Evolutionary conservation across 1,140 invertebrate species (phyloP).

Genomic region (Papilio xuthus): DNA sequence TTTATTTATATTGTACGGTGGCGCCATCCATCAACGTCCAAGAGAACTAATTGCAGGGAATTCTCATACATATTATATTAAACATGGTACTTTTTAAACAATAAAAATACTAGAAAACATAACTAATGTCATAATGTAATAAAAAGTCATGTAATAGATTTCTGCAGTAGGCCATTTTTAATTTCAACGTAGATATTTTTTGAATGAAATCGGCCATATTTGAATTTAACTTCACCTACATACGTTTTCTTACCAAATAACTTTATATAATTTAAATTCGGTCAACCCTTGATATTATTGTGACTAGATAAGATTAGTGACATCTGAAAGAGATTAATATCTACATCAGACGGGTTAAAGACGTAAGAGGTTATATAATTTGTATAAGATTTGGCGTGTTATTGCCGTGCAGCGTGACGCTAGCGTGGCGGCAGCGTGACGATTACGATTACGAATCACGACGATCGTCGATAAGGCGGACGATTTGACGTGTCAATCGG

Average conservation of each 20-base stretch:
- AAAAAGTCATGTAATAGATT: neutral
- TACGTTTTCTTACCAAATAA: too few species aligned
- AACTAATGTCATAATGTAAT: neutral
- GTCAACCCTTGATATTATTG: neutral
- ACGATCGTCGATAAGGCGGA: conserved; percentile 61
- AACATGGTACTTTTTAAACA: neutral
- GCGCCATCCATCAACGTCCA: conserved; percentile 66
- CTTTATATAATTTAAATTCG: neutral
- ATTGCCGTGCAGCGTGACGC: conserved; percentile 62
- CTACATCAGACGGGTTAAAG: neutral
- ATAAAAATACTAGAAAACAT: neutral
- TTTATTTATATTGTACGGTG: conserved; percentile 52
- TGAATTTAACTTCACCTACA: too few species aligned
- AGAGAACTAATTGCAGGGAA: conserved; percentile 60
- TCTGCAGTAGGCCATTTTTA: too few species aligned
- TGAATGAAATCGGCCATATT: too few species aligned
- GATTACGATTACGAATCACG: conserved; percentile 59
- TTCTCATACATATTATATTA: conserved; percentile 44
- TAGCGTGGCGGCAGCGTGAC: conserved; percentile 50
- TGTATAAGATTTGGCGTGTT: conserved; percentile 50
- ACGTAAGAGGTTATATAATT: conserved; percentile 11
- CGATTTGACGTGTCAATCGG: conserved; percentile 78
- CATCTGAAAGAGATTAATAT: neutral
- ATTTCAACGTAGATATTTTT: too few species aligned
- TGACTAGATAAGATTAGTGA: neutral